These are phyloP conservation scores for Chesias legatella DNA, from an alignment of 2,888 invertebrate species.

Conservation along the genomic window DNA sequence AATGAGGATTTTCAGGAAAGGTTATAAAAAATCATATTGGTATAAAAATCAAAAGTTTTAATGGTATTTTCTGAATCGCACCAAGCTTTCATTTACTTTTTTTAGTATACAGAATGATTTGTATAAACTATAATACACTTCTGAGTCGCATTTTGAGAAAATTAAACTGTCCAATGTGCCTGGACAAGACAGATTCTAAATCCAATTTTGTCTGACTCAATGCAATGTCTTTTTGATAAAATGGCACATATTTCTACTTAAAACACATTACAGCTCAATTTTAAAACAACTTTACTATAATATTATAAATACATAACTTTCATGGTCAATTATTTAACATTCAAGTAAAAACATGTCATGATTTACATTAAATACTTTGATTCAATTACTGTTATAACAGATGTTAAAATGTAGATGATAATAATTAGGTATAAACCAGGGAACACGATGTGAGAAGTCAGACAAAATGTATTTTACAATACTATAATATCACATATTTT, in stretches of 20 bases:
- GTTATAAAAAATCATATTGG: slow-evolving; percentile 68
- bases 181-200: slow-evolving; percentile 57
- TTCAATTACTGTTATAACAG: slow-evolving; percentile 45
- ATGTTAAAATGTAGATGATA: slow-evolving; percentile 35
- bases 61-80: slow-evolving; percentile 81
- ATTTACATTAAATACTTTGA: slow-evolving; percentile 49
- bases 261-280: slow-evolving; percentile 18
- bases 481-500: slow-evolving; percentile 79
- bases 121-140: slow-evolving; percentile 74
- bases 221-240: slow-evolving; percentile 50
- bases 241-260: slow-evolving; percentile 59
- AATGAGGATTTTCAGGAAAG: slow-evolving; percentile 24
- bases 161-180: slow-evolving; percentile 57
- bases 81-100: slow-evolving; percentile 79
- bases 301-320: slow-evolving; percentile 31
- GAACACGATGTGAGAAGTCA: slow-evolving; percentile 71
- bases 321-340: slow-evolving; percentile 34
- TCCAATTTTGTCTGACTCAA: slow-evolving; percentile 76
- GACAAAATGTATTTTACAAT: slow-evolving; percentile 76
- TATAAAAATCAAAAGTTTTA: slow-evolving; percentile 82
- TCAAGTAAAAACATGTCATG: slow-evolving; percentile 42
- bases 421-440: slow-evolving; percentile 47
- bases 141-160: slow-evolving; percentile 59
- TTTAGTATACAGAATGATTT: slow-evolving; percentile 80
- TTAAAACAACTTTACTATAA: slow-evolving; percentile 25